phyloP scores from a whole-genome alignment of 2,797 vertebrate genomes.

The Clarias pachynema region DNA sequence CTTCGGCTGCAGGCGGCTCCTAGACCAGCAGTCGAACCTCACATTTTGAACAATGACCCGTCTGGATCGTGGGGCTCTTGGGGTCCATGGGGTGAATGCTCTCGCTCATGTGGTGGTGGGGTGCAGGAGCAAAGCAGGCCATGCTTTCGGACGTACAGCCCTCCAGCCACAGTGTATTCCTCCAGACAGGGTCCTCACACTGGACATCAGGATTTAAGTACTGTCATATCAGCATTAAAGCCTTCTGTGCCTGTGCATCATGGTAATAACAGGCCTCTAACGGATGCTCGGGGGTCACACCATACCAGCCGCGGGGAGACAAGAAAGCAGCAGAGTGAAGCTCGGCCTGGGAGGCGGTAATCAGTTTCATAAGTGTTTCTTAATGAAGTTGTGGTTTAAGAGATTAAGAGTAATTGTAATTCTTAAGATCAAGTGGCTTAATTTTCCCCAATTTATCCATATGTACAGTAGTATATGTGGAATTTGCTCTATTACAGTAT shows the following conservation, averaged over 20 bases:
- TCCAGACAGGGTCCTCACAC: slow-evolving; percentile 48
- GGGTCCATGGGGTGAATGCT: slow-evolving; percentile 90
- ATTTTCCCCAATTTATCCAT: too few relatives aligned
- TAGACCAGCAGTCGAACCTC: slow-evolving; percentile 74
- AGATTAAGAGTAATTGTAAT: not conserved
- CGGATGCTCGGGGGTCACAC: slow-evolving; percentile 57
- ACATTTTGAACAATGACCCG: slow-evolving; percentile 57
- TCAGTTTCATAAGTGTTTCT: not conserved
- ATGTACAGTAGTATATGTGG: too few relatives aligned
- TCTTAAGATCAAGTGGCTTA: not conserved
- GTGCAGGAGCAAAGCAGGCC: slow-evolving; percentile 88
- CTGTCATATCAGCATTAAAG: slow-evolving; percentile 64
- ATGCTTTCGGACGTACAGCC: slow-evolving; percentile 80
- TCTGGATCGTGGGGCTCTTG: slow-evolving; percentile 87
- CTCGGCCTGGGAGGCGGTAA: slow-evolving; percentile 66
- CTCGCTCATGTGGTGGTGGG: slow-evolving; percentile 85
- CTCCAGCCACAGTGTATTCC: slow-evolving; percentile 47
- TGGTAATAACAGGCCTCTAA: slow-evolving; percentile 39
- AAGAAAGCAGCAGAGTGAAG: slow-evolving; percentile 64
- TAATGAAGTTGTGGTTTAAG: not conserved
- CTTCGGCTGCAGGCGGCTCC: slow-evolving; percentile 69
- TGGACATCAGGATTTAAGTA: slow-evolving; percentile 46
- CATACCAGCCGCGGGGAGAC: slow-evolving; percentile 41
- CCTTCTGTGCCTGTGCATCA: slow-evolving; percentile 76
- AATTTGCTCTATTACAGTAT: not conserved